phyloP scores from a whole-genome alignment of 2,888 invertebrate genomes.

The Lithophane leautieri region DNA sequence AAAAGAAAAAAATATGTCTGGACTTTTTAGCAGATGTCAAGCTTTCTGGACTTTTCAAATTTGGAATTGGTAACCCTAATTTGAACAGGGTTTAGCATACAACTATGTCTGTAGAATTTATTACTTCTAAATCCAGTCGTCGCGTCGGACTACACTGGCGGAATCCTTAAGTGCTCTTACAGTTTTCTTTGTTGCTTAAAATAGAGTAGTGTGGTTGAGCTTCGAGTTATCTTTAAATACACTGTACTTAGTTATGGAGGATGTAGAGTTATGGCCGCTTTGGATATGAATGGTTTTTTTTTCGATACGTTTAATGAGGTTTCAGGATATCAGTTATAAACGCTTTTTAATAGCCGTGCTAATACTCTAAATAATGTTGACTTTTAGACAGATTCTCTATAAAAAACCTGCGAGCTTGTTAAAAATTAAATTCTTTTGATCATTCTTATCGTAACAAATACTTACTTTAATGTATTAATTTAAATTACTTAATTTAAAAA shows the following conservation, averaged over 20 bases:
- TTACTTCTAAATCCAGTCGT: constrained; percentile 63
- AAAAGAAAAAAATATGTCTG: not conserved
- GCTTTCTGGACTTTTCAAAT: not conserved
- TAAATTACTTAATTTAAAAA: too few relatives aligned
- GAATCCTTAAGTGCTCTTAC: constrained; percentile 63
- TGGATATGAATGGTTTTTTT: not conserved
- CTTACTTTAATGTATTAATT: too few relatives aligned
- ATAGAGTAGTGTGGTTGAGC: constrained; percentile 55
- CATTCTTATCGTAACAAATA: too few relatives aligned
- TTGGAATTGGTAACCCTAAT: constrained; percentile 6
- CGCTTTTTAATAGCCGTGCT: not conserved
- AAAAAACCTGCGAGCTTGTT: too few relatives aligned
- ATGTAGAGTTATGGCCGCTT: constrained; percentile 22
- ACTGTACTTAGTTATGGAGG: constrained; percentile 37
- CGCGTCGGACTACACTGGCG: constrained; percentile 48
- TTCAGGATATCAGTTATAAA: not conserved
- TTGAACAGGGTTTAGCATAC: constrained; percentile 56
- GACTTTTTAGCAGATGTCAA: not conserved
- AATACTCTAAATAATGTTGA: not conserved
- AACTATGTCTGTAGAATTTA: constrained; percentile 61
- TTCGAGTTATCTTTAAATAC: constrained; percentile 58
- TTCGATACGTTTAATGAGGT: not conserved
- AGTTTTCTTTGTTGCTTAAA: constrained; percentile 66
- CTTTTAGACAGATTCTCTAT: not conserved
- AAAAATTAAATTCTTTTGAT: too few relatives aligned